Evolutionary conservation across 2,888 invertebrate genomes (phyloP).

Genomic region (Incurvaria masculella): DNA sequence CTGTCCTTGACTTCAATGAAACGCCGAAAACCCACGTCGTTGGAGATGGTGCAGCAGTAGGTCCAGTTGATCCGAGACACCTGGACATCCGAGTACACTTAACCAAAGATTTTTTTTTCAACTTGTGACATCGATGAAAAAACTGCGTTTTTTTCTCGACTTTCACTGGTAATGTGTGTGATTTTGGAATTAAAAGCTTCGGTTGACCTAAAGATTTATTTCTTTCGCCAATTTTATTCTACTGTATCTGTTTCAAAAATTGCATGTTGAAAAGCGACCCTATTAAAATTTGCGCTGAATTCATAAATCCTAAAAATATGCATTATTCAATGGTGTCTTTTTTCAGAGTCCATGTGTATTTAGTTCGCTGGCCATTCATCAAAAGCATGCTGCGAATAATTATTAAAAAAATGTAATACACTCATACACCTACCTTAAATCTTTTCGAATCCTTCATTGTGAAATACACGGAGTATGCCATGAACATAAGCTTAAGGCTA

Average conservation of each 20-base stretch:
- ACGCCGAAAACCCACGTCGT: too few relatives aligned
- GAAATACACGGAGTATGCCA: slow-evolving; percentile 42
- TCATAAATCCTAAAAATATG: neutral
- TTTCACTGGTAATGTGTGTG: too few relatives aligned
- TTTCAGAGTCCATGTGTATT: slow-evolving; percentile 1
- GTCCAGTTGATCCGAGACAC: too few relatives aligned
- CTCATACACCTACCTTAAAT: slow-evolving; percentile 26
- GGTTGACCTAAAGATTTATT: too few relatives aligned
- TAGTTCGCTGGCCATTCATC: neutral
- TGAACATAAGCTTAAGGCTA: slow-evolving; percentile 37
- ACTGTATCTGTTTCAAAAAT: neutral
- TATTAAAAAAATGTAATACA: slow-evolving; percentile 16
- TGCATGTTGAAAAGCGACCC: neutral
- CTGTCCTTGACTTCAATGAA: too few relatives aligned
- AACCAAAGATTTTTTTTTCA: too few relatives aligned
- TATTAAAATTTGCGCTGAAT: slow-evolving; percentile 1
- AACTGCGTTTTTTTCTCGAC: too few relatives aligned
- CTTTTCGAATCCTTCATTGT: slow-evolving; percentile 26
- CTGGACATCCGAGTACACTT: too few relatives aligned
- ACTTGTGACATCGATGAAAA: too few relatives aligned
- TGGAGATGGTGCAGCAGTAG: too few relatives aligned
- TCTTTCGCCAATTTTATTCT: too few relatives aligned
- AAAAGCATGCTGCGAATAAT: slow-evolving; percentile 8
- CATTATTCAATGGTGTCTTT: slow-evolving; percentile 1
- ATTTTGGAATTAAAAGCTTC: too few relatives aligned